Percentiles rank a stretch among this genome's conserved stretches.
phyloP scores from a whole-genome alignment of 1,140 invertebrate species.

The Apocrypta bakeri region DNA sequence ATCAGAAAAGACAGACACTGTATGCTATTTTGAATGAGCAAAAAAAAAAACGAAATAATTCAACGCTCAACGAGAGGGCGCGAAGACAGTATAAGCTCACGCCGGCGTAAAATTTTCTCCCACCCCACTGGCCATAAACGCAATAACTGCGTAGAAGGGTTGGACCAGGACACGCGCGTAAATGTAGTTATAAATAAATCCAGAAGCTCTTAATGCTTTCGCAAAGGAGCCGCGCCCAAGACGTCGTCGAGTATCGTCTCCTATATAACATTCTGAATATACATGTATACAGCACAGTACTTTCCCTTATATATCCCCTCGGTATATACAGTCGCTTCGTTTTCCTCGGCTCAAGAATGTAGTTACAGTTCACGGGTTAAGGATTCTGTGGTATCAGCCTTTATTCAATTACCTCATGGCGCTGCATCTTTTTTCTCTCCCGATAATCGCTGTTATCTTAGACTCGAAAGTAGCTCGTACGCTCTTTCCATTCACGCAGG shows the following conservation, averaged over 20 bases:
- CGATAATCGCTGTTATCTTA: conserved; percentile 26
- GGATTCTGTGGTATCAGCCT: conserved; percentile 38
- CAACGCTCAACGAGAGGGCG: conserved; percentile 46
- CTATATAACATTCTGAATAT: conserved; percentile 16
- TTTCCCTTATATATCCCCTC: background rate
- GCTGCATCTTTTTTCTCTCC: background rate
- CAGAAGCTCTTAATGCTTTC: conserved; percentile 72
- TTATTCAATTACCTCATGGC: conserved; percentile 34
- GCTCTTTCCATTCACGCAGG: too few species aligned
- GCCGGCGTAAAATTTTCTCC: conserved; percentile 36
- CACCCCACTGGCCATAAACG: conserved; percentile 62
- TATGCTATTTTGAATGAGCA: too few species aligned
- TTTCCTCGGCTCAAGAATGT: conserved; percentile 36
- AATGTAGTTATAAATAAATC: conserved; percentile 77
- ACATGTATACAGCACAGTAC: background rate
- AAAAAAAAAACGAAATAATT: conserved; percentile 49
- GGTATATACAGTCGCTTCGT: background rate
- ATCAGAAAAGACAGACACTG: too few species aligned
- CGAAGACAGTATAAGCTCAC: conserved; percentile 32
- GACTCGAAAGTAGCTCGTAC: too few species aligned
- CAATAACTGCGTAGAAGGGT: conserved; percentile 70
- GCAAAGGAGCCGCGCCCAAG: conserved; percentile 39
- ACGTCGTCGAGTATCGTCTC: conserved; percentile 54
- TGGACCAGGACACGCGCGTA: conserved; percentile 71
- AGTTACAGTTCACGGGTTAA: conserved; percentile 37